Evolutionary conservation across 2,113 vertebrate species (phyloP), one percentile per base, ranked within the genome.

Genomic region (Emydocephalus ijimae): DNA sequence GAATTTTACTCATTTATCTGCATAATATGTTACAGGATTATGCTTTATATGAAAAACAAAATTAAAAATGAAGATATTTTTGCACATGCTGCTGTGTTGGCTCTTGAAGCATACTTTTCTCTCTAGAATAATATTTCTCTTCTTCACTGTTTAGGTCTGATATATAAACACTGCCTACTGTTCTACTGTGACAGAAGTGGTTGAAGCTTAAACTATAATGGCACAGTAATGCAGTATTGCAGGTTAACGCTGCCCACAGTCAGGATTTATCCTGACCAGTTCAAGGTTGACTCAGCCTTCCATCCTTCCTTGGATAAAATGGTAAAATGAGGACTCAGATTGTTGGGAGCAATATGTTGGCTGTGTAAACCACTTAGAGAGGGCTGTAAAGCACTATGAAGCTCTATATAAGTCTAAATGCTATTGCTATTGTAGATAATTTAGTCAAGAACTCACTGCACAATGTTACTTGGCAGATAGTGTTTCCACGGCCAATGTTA

Each of bases 21-120:
- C 92, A 95, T 94, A 95, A 94, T 87, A 85, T 81, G 91, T 93
- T 94, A 89, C 43, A 93, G 95, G 94, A 89, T 87, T 29, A 91
- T 26, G 45, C 7, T 90, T 29, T 43, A 24, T 85, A 56, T 91
- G 23, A 52, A 87, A 57, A 34, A 43, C 10, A 45, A 91, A 48
- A 86, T 59, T 43, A 48, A 56, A 90, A 54, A 85, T 55, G 64
- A 69, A 69, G 29, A 34, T n/a, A 61, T 69, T 69, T 69, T 69
- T 69, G 12, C n/a, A 74, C 64, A 74, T 15, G 64, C 29, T 69
- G 64, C n/a, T 74, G 1, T 74, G 64, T 15, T 74, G 5, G 14
- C 12, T 34, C n/a, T 74, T 34, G n/a, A 18, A 74, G 29, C n/a
- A 74, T 18, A 34, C 15, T 88, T 90, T 91, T 57, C 91, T 39